Evolutionary conservation across 2,797 vertebrate genomes (phyloP).

Genomic region (Karalla daura): DNA sequence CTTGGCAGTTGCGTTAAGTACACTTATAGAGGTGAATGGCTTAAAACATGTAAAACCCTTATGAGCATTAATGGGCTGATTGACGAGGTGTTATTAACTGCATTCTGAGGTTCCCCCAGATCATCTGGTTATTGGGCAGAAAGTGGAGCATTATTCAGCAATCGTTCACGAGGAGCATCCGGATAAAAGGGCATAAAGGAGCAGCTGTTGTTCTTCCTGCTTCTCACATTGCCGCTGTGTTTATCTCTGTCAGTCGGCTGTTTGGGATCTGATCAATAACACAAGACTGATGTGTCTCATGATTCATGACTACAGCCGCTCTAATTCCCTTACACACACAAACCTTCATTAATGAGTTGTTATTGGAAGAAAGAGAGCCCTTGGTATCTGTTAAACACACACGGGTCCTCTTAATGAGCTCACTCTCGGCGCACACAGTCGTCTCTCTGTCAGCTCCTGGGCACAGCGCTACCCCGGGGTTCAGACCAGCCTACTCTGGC

Average conservation of each 20-base stretch:
- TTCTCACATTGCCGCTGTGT: constrained; percentile 58
- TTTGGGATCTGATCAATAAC: constrained; percentile 82
- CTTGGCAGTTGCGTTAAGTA: background rate
- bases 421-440: constrained; percentile 67
- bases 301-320: constrained; percentile 82
- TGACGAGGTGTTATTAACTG: background rate
- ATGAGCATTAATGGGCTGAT: constrained; percentile 6
- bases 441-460: constrained; percentile 63
- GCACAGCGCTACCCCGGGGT: constrained; percentile 30
- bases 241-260: constrained; percentile 71
- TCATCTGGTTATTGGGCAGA: constrained; percentile 24
- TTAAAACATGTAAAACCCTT: background rate
- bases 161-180: constrained; percentile 20
- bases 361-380: constrained; percentile 82
- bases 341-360: constrained; percentile 86
- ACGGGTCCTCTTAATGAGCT: constrained; percentile 81
- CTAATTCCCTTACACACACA: constrained; percentile 84
- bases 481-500: constrained; percentile 24
- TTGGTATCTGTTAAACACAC: constrained; percentile 85
- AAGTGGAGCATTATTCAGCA: constrained; percentile 20
- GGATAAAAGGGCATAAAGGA: constrained; percentile 27
- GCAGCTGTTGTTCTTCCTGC: constrained; percentile 48
- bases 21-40: background rate
- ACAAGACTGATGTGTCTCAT: constrained; percentile 78
- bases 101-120: constrained; percentile 1